phyloP scores from a whole-genome alignment of 2,888 invertebrate species.

The Thereva nobilitata region DNA sequence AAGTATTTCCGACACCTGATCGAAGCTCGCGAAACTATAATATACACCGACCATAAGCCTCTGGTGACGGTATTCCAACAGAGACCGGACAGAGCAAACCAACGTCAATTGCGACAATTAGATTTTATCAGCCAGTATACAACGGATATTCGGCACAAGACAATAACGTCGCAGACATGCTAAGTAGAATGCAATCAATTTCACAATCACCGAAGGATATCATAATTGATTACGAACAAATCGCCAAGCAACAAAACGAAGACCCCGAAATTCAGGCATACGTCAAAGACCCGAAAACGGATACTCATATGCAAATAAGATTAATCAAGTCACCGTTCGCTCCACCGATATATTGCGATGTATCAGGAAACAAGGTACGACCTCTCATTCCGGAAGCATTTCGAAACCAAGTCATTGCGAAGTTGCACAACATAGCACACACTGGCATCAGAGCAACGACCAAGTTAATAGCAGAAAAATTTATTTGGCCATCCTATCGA shows the following conservation, averaged over 20 bases:
- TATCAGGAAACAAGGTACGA: no score
- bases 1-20: slow-evolving; percentile 11
- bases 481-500: not conserved
- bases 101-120: not conserved
- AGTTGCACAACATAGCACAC: not conserved
- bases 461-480: not conserved
- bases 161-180: no score
- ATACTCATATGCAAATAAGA: no score
- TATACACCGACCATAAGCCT: slow-evolving; percentile 18
- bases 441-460: not conserved
- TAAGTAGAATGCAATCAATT: no score
- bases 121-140: not conserved
- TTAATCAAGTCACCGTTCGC: no score
- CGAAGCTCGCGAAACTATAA: not conserved
- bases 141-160: not conserved
- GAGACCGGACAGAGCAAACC: not conserved
- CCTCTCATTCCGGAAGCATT: no score
- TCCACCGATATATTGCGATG: no score
- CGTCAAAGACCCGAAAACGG: no score
- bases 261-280: no score
- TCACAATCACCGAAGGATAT: not conserved
- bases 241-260: no score
- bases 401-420: not conserved
- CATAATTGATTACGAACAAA: not conserved
- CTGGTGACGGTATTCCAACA: slow-evolving; percentile 16